phyloP scores from a whole-genome alignment of 1,140 invertebrate species.

The Ruditapes philippinarum region DNA sequence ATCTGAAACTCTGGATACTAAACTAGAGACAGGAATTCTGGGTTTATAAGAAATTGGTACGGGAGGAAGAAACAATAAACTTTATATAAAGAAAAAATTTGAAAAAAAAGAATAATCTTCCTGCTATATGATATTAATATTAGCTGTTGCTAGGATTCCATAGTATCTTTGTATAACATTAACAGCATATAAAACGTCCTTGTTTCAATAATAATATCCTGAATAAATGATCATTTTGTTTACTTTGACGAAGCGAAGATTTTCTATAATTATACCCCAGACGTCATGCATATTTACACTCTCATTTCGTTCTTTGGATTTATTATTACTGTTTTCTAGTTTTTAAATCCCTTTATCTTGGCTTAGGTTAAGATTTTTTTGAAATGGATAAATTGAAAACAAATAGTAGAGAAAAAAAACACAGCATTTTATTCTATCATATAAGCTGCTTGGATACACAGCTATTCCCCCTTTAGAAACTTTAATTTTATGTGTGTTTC shows the following conservation, averaged over 20 bases:
- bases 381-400: slow-evolving; percentile 30
- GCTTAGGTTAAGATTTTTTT: slow-evolving; percentile 49
- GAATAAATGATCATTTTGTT: slow-evolving; percentile 32
- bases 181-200: slow-evolving; percentile 5
- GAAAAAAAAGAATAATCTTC: neutral
- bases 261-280: neutral
- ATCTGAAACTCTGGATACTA: too few species aligned
- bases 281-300: slow-evolving; percentile 8
- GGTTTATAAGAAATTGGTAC: too few species aligned
- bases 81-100: neutral
- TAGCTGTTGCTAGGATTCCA: neutral
- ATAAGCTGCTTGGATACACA: slow-evolving; percentile 1
- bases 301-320: neutral
- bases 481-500: neutral
- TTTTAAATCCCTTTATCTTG: slow-evolving; percentile 48
- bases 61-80: too few species aligned
- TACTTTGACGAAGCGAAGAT: neutral
- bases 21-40: too few species aligned
- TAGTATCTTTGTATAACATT: neutral
- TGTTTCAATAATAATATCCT: slow-evolving; percentile 4
- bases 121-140: neutral
- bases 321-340: slow-evolving; percentile 10
- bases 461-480: neutral
- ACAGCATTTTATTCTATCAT: neutral
- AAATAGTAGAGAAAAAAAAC: neutral